Evolutionary conservation across 2,888 invertebrate species (phyloP).

Genomic region (Cephus spinipes): DNA sequence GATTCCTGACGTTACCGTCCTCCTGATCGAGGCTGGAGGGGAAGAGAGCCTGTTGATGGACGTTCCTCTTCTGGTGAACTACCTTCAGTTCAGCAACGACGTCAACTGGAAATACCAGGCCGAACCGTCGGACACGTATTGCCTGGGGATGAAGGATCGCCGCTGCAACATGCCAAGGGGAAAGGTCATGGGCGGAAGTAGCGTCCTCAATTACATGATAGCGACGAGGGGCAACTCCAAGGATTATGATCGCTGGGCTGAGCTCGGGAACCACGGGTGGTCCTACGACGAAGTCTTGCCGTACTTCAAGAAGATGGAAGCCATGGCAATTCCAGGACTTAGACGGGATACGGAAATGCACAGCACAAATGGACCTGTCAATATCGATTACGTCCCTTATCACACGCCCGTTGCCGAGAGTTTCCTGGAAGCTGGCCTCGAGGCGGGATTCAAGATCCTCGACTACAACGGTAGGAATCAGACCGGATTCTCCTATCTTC

Average conservation of each 20-base stretch:
- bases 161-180: constrained; percentile 69
- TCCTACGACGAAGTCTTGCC: constrained; percentile 78
- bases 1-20: constrained; percentile 75
- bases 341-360: constrained; percentile 68
- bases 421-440: constrained; percentile 74
- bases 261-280: constrained; percentile 80
- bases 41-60: constrained; percentile 80
- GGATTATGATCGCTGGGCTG: constrained; percentile 84
- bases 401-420: constrained; percentile 72
- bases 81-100: constrained; percentile 74
- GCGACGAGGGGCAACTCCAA: constrained; percentile 78
- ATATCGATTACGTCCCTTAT: constrained; percentile 70
- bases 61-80: constrained; percentile 79
- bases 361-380: constrained; percentile 70
- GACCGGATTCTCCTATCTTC: constrained; percentile 73
- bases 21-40: constrained; percentile 80
- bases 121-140: constrained; percentile 78
- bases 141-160: constrained; percentile 69
- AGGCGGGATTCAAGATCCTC: constrained; percentile 72
- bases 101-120: constrained; percentile 88
- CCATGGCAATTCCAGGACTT: constrained; percentile 61
- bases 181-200: constrained; percentile 85
- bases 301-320: constrained; percentile 84
- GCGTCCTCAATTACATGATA: constrained; percentile 85
- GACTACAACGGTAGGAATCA: constrained; percentile 76